These are phyloP conservation scores for Vulpes ferrilata DNA, from an alignment of 2,113 vertebrate species.

Conservation along the genomic window DNA sequence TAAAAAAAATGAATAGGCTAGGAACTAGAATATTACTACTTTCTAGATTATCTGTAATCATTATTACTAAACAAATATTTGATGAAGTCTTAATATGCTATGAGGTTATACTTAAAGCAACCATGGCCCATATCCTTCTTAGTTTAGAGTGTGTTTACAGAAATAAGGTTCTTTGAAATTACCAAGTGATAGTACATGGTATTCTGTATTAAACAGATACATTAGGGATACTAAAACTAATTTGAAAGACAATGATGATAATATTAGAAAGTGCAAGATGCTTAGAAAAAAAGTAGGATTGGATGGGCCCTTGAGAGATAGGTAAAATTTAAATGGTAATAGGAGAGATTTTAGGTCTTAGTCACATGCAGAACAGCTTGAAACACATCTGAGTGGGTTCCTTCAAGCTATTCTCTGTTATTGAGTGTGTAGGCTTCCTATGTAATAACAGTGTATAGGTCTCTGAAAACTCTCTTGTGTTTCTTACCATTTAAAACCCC, in stretches of 20 bases:
- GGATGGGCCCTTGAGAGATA: not conserved
- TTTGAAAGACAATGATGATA: not conserved
- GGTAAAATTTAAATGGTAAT: not conserved
- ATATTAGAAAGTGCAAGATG: not conserved
- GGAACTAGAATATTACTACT: not conserved
- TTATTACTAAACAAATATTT: not conserved
- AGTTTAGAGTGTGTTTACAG: not conserved
- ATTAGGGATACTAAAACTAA: not conserved
- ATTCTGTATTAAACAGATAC: not conserved
- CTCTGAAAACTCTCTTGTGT: not conserved
- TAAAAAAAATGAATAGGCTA: not conserved
- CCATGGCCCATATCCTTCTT: not conserved
- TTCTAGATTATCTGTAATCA: not conserved
- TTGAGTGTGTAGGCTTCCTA: not conserved
- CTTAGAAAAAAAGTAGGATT: not conserved
- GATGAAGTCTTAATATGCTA: not conserved
- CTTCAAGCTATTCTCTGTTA: not conserved
- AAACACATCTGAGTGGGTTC: not conserved
- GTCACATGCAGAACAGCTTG: not conserved
- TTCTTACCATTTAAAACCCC: not conserved
- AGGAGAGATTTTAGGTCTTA: not conserved
- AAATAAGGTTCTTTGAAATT: not conserved
- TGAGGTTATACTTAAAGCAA: not conserved
- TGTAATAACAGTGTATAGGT: not conserved
- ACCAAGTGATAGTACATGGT: not conserved